Evolutionary conservation across 2,113 vertebrate species (phyloP).

Genomic region (Gavia stellata): DNA sequence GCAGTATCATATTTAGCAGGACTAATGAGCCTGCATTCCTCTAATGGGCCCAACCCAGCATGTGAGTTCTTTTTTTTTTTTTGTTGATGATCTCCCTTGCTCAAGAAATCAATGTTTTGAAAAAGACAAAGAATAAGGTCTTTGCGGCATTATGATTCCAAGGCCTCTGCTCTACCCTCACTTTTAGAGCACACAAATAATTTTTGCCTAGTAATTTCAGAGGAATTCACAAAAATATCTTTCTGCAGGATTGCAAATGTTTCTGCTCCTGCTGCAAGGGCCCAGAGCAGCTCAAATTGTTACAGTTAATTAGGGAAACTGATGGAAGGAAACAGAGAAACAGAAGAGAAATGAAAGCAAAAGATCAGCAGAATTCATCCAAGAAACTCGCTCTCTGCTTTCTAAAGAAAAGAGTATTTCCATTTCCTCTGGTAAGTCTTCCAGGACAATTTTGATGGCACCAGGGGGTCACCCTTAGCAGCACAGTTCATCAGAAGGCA

Average conservation of each 20-base stretch:
- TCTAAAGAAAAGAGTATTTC: not conserved
- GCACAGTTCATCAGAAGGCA: not conserved
- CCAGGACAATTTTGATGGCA: not conserved
- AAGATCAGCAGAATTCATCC: not conserved
- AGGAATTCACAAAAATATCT: not conserved
- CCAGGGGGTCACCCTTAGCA: not conserved
- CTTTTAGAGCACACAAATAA: not conserved
- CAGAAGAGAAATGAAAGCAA: not conserved
- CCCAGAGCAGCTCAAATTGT: not conserved
- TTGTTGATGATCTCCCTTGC: not conserved
- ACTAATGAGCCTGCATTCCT: conserved; percentile 54
- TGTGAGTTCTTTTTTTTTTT: not conserved
- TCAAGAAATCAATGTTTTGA: not conserved
- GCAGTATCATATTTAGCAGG: conserved; percentile 25
- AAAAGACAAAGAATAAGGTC: not conserved
- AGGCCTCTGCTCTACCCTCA: not conserved
- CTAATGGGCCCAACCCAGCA: conserved; percentile 10
- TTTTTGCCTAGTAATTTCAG: not conserved
- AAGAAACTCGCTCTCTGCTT: not conserved
- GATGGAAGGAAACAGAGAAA: not conserved
- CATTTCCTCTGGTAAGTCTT: not conserved
- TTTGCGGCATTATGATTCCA: not conserved
- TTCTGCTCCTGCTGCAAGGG: not conserved
- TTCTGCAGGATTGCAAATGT: not conserved
- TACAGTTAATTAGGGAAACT: not conserved